Base-by-base conservation (phyloP, 2,797 vertebrate species). In the Parauchenoglanis punctatus region DNA sequence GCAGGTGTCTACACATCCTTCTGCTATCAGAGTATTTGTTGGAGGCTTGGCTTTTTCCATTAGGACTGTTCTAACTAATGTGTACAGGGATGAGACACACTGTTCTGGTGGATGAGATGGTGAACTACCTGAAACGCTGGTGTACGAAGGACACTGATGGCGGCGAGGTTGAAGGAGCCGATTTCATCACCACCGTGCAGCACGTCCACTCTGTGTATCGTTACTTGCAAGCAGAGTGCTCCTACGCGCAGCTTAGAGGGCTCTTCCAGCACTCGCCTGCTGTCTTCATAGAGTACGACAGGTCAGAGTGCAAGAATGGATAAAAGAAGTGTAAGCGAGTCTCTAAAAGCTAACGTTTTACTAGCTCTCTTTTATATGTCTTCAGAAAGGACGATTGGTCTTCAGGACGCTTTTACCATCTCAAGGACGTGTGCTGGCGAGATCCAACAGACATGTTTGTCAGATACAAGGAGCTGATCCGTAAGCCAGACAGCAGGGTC, bases 371-470 rank as follows among this genome's bases (percentile, higher is more conserved):
- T 52, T 11, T 83, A 28, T 54, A 61, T 56, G 35, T 68, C 11
- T 61, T 72, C 20, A 91, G 91, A 59, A 59, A 73, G 11, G 92
- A 90, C 0, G 65, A 77, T 12, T 94, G 94, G 93, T 93, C 93
- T 75, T 93, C 87, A 0, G 96, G 96, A 11, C 90, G 70, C 46
- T 97, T 97, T 92, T 95, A 95, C 93, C 94, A 95, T 87, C 92
- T 96, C 87, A 96, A 95, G 85, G 95, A 96, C 8, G 95, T 96
- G 85, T 97, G 95, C 91, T 97, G 96, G 96, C 89, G 83, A 0
- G 96, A 97, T 85, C 89, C 95, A 0, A 97, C 95, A 0, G 25
- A 0, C 0, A 94, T 96, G 95, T 97, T 97, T 84, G 85, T 81
- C 56, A 94, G 95, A 67, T 97, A 97, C 88, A 94, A 49, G 72